A percentile compares a stretch with the other conserved stretches of the same genome.
phyloP scores from a whole-genome alignment of 2,888 invertebrate genomes.

The Drosophila putrida region DNA sequence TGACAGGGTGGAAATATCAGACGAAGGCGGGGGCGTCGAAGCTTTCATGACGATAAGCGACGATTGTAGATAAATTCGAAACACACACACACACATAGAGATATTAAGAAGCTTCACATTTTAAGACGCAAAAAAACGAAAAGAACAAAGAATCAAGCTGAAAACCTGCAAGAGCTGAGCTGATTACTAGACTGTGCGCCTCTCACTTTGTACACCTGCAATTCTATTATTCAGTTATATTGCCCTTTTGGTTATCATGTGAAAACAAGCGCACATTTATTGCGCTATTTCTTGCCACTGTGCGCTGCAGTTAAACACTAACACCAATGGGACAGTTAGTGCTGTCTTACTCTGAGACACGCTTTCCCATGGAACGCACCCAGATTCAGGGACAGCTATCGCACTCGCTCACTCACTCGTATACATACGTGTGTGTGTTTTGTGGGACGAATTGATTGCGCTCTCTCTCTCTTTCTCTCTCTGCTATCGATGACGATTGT shows the following conservation, averaged over 20 bases:
- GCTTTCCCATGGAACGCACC: conserved; percentile 66
- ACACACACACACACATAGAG: conserved; percentile 30
- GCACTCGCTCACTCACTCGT: conserved; percentile 55
- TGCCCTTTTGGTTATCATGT: conserved; percentile 47
- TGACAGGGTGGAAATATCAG: conserved; percentile 17
- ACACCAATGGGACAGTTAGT: conserved; percentile 34
- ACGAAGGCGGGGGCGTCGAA: conserved; percentile 36
- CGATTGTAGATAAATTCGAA: conserved; percentile 68
- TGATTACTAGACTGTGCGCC: conserved; percentile 29
- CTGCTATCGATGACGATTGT: conserved; percentile 71
- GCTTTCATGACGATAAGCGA: conserved; percentile 64
- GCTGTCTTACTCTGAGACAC: conserved; percentile 47
- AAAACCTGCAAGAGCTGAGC: conserved; percentile 13
- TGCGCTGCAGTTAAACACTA: conserved; percentile 65
- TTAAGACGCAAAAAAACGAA: conserved; percentile 71
- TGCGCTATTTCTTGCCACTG: conserved; percentile 56
- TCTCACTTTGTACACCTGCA: conserved; percentile 31
- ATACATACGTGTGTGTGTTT: conserved; percentile 30
- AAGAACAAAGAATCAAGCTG: conserved; percentile 60
- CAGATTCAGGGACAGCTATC: conserved; percentile 67
- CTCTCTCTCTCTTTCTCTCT: conserved; percentile 55
- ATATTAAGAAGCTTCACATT: conserved; percentile 32
- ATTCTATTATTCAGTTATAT: conserved; percentile 45
- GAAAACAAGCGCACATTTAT: conserved; percentile 51
- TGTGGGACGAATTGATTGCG: conserved; percentile 58